These are phyloP conservation scores for Entomobrya proxima DNA, from an alignment of 2,888 invertebrate species.

Conservation along the genomic window DNA sequence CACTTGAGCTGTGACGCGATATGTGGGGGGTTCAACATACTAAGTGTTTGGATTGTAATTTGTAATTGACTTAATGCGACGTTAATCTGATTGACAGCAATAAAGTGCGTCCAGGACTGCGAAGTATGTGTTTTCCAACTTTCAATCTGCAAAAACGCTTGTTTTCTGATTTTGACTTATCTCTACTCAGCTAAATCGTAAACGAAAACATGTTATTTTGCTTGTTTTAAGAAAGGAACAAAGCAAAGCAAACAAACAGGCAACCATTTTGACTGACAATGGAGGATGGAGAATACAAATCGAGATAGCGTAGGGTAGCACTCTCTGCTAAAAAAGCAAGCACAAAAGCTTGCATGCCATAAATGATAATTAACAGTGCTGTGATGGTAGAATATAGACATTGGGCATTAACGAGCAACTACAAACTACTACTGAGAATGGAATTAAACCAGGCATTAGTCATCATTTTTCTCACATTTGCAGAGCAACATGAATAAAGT, in stretches of 20 bases:
- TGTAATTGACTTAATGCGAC: neutral
- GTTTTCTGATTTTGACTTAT: neutral
- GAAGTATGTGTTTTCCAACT: neutral
- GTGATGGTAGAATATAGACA: neutral
- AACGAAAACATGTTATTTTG: neutral
- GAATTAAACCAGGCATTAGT: constrained; percentile 13
- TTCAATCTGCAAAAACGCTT: neutral
- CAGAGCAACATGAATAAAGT: neutral
- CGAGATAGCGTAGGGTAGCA: no score
- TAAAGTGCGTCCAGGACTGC: neutral
- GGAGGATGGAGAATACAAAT: no score
- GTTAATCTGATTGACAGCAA: neutral
- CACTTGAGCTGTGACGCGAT: no score
- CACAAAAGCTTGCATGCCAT: neutral
- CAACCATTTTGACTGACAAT: no score
- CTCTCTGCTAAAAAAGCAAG: neutral
- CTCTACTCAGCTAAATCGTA: neutral
- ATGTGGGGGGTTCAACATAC: neutral
- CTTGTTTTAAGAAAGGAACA: no score
- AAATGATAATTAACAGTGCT: neutral
- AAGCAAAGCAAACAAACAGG: neutral
- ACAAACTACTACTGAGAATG: neutral
- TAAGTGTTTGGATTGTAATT: neutral
- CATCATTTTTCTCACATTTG: constrained; percentile 32
- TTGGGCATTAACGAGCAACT: neutral